phyloP scores from a whole-genome alignment of 1,140 invertebrate species.

The Dreissena polymorpha region DNA sequence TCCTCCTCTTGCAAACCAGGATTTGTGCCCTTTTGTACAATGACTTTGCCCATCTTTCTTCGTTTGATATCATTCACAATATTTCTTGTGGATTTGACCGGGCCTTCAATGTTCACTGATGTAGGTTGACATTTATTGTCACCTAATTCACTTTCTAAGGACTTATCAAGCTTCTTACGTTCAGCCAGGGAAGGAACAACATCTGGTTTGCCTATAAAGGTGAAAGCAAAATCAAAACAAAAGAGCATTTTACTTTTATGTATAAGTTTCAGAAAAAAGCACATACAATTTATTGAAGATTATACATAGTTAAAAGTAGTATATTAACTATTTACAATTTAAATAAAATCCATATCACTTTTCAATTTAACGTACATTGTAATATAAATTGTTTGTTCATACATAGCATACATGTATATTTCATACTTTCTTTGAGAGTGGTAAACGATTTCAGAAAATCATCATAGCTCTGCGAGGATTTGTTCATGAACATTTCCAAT shows the following conservation, averaged over 20 bases:
- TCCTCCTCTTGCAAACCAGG: neutral
- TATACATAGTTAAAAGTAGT: too few relatives aligned
- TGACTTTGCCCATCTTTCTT: neutral
- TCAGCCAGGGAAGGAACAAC: neutral
- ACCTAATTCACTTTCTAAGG: too few relatives aligned
- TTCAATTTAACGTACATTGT: too few relatives aligned
- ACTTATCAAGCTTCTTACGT: neutral
- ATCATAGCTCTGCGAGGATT: slow-evolving; percentile 35
- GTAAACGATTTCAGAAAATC: slow-evolving; percentile 43
- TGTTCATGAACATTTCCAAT: slow-evolving; percentile 37
- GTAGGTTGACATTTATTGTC: too few relatives aligned
- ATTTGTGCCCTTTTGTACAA: neutral
- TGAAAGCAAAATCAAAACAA: too few relatives aligned
- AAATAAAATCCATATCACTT: too few relatives aligned
- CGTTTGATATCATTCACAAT: neutral
- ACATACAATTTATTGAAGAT: too few relatives aligned
- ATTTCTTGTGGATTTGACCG: neutral
- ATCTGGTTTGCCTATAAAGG: neutral
- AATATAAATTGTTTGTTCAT: too few relatives aligned
- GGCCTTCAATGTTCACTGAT: neutral
- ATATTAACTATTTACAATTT: too few relatives aligned
- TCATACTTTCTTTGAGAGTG: slow-evolving; percentile 29
- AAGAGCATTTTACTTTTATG: too few relatives aligned
- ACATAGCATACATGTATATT: too few relatives aligned
- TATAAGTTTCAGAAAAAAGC: too few relatives aligned